Evolutionary conservation across 2,888 invertebrate species (phyloP).

Genomic region (Drosophila cognata): DNA sequence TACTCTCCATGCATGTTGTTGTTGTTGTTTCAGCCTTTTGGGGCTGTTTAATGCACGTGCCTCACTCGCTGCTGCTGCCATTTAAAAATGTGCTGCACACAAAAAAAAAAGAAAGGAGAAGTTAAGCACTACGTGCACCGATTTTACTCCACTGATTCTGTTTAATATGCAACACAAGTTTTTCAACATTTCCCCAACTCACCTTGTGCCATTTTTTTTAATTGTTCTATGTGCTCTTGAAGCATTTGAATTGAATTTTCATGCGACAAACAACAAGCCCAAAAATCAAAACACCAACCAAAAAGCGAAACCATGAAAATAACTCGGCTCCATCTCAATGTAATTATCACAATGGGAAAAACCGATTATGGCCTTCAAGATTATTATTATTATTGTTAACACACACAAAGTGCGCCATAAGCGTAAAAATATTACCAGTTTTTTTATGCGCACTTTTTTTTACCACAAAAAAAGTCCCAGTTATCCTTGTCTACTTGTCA

Average conservation of each 20-base stretch:
- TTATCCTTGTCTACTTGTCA: conserved; percentile 28
- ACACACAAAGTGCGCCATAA: conserved; percentile 71
- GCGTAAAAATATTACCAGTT: conserved; percentile 62
- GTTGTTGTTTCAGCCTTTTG: conserved; percentile 49
- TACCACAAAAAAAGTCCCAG: conserved; percentile 40
- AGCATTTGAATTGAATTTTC: conserved; percentile 74
- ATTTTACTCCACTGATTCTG: conserved; percentile 38
- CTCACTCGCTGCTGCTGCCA: conserved; percentile 52
- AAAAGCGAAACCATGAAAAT: conserved; percentile 22
- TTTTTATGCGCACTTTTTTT: conserved; percentile 33
- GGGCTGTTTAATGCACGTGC: conserved; percentile 82
- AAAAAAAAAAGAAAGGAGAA: conserved; percentile 40
- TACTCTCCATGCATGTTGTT: conserved; percentile 67
- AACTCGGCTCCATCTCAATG: conserved; percentile 68
- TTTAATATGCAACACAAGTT: conserved; percentile 66
- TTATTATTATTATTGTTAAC: conserved; percentile 76
- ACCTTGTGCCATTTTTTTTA: conserved; percentile 45
- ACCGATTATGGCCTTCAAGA: conserved; percentile 65
- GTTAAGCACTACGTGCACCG: conserved; percentile 54
- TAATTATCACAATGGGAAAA: conserved; percentile 68
- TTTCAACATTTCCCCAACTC: conserved; percentile 39
- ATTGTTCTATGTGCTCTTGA: conserved; percentile 45
- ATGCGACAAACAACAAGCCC: conserved; percentile 51
- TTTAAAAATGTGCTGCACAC: conserved; percentile 73
- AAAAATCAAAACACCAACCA: conserved; percentile 27